Percentiles rank a stretch among this genome's conserved stretches.
phyloP scores from a whole-genome alignment of 2,888 invertebrate species.

The Lasiommata megera region DNA sequence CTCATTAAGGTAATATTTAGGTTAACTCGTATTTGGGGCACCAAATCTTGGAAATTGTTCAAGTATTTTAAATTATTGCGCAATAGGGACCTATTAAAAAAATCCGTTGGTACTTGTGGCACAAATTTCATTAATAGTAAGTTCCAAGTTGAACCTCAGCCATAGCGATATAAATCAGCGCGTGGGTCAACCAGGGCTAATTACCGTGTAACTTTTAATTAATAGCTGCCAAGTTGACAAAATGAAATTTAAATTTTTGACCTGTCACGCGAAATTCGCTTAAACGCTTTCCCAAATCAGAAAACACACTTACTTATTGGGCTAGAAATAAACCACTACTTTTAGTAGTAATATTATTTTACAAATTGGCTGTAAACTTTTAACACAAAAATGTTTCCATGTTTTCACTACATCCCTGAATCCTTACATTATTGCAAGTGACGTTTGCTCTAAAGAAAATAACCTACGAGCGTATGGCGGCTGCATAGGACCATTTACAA shows the following conservation, averaged over 20 bases:
- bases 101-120: background rate
- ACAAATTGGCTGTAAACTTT: too few relatives aligned
- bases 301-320: background rate
- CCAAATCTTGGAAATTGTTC: background rate
- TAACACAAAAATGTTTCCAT: too few relatives aligned
- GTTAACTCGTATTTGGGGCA: too few relatives aligned
- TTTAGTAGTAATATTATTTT: background rate
- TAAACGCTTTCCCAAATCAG: constrained; percentile 1
- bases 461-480: too few relatives aligned
- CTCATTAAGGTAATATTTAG: too few relatives aligned
- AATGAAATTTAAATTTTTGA: constrained; percentile 9
- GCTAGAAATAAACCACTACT: background rate
- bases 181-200: constrained; percentile 19
- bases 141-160: constrained; percentile 29
- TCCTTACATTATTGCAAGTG: too few relatives aligned
- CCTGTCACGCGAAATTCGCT: constrained; percentile 2
- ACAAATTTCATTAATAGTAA: background rate
- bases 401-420: too few relatives aligned
- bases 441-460: too few relatives aligned
- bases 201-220: constrained; percentile 30
- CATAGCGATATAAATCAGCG: constrained; percentile 13
- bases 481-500: too few relatives aligned
- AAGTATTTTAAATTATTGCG: background rate
- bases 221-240: constrained; percentile 17
- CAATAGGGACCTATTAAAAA: background rate